A percentile compares a stretch with the other conserved stretches of the same genome.
phyloP scores from a whole-genome alignment of 2,888 invertebrate genomes.

The Osmoderma eremita region DNA sequence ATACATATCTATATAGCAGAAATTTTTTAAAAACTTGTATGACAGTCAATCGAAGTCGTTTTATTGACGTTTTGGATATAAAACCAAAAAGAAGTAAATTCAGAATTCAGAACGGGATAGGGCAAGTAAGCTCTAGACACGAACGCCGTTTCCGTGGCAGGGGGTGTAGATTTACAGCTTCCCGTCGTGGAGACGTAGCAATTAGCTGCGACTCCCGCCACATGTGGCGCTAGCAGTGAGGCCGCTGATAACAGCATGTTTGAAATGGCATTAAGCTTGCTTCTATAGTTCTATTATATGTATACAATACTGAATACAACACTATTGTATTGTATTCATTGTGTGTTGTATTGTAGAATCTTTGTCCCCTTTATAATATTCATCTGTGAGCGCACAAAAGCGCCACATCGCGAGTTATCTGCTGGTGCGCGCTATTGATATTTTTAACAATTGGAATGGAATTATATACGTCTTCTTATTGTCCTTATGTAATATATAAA shows the following conservation, averaged over 20 bases:
- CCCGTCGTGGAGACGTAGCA: slow-evolving; percentile 54
- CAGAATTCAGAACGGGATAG: slow-evolving; percentile 14
- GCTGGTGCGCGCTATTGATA: slow-evolving; percentile 60
- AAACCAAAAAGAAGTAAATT: slow-evolving; percentile 1
- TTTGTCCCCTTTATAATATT: slow-evolving; percentile 65
- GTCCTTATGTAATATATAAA: slow-evolving; percentile 45
- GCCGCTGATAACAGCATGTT: slow-evolving; percentile 62
- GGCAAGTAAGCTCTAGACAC: slow-evolving; percentile 32
- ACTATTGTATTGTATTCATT: slow-evolving; percentile 63
- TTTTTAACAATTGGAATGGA: slow-evolving; percentile 54
- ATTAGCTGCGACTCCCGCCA: slow-evolving; percentile 54
- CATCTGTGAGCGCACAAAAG: slow-evolving; percentile 61
- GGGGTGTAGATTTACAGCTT: slow-evolving; percentile 54
- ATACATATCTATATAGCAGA: no score
- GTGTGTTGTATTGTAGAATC: slow-evolving; percentile 63
- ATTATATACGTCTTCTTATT: slow-evolving; percentile 52
- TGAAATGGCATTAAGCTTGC: slow-evolving; percentile 65
- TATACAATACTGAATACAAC: slow-evolving; percentile 64
- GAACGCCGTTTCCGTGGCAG: slow-evolving; percentile 46
- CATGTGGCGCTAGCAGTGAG: slow-evolving; percentile 54
- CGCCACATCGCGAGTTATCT: slow-evolving; percentile 63
- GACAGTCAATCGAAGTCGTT: no score
- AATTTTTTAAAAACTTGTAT: no score
- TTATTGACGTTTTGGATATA: background rate
- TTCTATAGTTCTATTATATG: slow-evolving; percentile 64